Percentiles rank a stretch among this genome's conserved stretches.
Conservation (phyloP, 2,888 invertebrate species). For the Melipona bicolor region DNA sequence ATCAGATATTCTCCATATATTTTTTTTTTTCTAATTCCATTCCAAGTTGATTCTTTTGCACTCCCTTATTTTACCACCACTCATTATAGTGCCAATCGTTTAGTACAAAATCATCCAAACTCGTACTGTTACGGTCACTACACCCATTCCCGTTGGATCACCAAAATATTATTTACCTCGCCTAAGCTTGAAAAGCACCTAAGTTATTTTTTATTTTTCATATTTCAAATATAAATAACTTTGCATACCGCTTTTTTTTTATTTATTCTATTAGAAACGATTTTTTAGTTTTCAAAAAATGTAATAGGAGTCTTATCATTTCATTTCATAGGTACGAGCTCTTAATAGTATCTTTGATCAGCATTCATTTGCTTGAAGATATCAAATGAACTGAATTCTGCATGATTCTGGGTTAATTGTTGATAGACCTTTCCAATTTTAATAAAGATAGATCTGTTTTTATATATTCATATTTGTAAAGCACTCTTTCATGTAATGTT, state of each 20-base stretch:
- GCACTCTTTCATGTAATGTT: constrained; percentile 43
- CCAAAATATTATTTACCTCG: constrained; percentile 62
- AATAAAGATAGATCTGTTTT: constrained; percentile 43
- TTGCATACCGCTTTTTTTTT: constrained; percentile 49
- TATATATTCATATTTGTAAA: constrained; percentile 52
- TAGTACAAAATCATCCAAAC: constrained; percentile 67
- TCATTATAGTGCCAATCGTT: constrained; percentile 69
- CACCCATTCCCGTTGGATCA: constrained; percentile 73
- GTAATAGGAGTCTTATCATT: constrained; percentile 46
- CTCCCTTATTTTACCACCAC: constrained; percentile 60
- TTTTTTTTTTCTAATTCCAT: constrained; percentile 52
- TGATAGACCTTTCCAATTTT: constrained; percentile 72
- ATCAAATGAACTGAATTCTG: constrained; percentile 62
- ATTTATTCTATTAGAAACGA: constrained; percentile 49
- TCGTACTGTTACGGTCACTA: constrained; percentile 69
- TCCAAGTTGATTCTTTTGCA: constrained; percentile 58
- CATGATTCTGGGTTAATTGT: constrained; percentile 54
- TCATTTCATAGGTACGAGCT: constrained; percentile 54
- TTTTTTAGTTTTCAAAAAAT: constrained; percentile 61
- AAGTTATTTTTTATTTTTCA: constrained; percentile 52
- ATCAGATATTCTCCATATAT: constrained; percentile 58
- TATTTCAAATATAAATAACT: constrained; percentile 49
- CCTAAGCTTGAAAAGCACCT: constrained; percentile 68
- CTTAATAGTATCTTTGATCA: constrained; percentile 62
- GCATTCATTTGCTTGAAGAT: constrained; percentile 60